Evolutionary conservation across 2,797 vertebrate genomes (phyloP), one percentile per base, ranked within the genome.

Genomic region (Macropodus opercularis): DNA sequence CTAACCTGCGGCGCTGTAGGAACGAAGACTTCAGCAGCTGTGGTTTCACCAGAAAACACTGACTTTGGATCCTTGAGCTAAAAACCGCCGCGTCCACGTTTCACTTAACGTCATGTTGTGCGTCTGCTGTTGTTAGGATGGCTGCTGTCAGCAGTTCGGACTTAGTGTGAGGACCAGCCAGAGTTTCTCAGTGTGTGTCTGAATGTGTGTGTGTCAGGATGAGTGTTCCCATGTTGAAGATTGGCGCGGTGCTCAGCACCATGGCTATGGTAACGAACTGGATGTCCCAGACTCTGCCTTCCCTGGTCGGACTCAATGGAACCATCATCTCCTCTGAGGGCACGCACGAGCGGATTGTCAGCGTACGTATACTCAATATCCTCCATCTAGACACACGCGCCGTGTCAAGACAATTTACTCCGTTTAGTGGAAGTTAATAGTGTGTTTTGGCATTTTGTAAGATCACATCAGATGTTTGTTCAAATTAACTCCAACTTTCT

Each of bases 191-290:
- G 29, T 26, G 23, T 21, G 53, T 43, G 54, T 55, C 24, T 76
- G 72, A 19, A 72, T 74, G 81, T 77, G 73, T 69, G 76, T 50
- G 69, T 14, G 61, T 31, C 54, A 87, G 69, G 39, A 93, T 92
- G 91, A 91, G 83, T 6, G 89, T 90, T 42, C 85, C 90, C 44
- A 87, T 92, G 87, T 51, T 93, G 58, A 92, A 93, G 85, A 89
- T 93, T 3, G 92, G 92, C 3, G 90, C 89, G 53, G 90, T 93
- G 70, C 88, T 93, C 66, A 93, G 92, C 82, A 93, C 92, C 50
- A 93, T 93, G 92, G 91, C 91, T 10, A 90, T 93, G 90, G 87
- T 93, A 3, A 91, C 89, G 42, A 93, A 93, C 88, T 93, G 92
- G 92, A 92, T 93, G 91, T 93, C 92, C 82, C 91, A 91, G 87